A percentile compares a stretch with the other conserved stretches of the same genome.
Conservation (phyloP, 2,797 vertebrate species). For the Leptatherina wallacei region DNA sequence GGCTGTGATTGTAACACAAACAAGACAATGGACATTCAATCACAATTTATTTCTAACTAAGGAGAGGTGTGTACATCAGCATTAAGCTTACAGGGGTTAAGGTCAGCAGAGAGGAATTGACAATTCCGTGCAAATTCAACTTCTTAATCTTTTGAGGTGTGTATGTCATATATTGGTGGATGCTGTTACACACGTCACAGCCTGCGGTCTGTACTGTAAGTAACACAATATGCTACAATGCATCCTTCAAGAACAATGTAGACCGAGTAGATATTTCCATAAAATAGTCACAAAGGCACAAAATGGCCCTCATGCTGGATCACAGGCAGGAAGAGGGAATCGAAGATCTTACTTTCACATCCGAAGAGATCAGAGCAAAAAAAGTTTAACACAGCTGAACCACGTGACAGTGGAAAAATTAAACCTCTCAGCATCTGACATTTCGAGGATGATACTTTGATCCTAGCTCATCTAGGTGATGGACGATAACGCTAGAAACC, state of each 20-base stretch:
- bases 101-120: neutral
- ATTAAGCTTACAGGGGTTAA: neutral
- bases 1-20: constrained; percentile 49
- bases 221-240: constrained; percentile 10
- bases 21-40: constrained; percentile 48
- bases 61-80: neutral
- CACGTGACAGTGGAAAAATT: neutral
- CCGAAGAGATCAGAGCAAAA: neutral
- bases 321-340: neutral
- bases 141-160: constrained; percentile 18
- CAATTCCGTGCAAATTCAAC: neutral
- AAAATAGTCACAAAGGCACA: neutral
- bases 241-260: constrained; percentile 7
- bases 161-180: constrained; percentile 15
- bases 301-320: neutral
- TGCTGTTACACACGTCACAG: neutral
- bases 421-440: neutral
- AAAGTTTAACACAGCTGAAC: neutral
- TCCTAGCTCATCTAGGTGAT: neutral
- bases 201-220: constrained; percentile 5
- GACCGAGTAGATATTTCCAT: neutral
- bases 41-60: constrained; percentile 23
- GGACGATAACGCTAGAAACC: neutral
- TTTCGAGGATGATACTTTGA: neutral
- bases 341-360: neutral